Conservation (phyloP, 1,140 invertebrate genomes). For the Riptortus pedestris region DNA sequence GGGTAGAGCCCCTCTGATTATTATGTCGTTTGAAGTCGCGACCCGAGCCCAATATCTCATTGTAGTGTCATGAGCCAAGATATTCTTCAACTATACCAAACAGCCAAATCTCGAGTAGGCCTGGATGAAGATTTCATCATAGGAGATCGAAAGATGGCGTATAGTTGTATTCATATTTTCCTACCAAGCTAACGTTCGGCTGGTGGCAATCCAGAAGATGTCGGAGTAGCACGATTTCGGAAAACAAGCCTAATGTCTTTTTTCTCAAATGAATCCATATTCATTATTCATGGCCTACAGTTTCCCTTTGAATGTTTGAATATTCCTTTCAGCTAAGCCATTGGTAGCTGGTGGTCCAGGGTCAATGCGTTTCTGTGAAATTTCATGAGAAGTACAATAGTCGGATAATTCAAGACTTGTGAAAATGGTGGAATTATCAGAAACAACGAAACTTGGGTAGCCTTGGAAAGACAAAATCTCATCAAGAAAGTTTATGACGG, state of each 20-base stretch:
- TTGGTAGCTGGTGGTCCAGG: slow-evolving; percentile 35
- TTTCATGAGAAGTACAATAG: slow-evolving; percentile 33
- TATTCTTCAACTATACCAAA: too few species aligned
- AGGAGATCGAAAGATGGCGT: too few species aligned
- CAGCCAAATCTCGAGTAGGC: too few species aligned
- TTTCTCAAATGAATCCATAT: not conserved
- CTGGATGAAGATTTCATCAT: too few species aligned
- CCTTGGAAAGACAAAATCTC: slow-evolving; percentile 24
- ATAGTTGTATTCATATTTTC: not conserved
- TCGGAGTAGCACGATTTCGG: not conserved
- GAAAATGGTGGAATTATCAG: slow-evolving; percentile 30
- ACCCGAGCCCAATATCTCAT: too few species aligned
- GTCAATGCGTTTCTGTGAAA: slow-evolving; percentile 31
- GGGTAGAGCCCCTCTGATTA: too few species aligned
- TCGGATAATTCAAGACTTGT: slow-evolving; percentile 35
- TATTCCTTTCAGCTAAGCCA: slow-evolving; percentile 23
- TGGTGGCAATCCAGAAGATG: not conserved
- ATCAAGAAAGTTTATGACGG: slow-evolving; percentile 12
- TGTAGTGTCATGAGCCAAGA: too few species aligned
- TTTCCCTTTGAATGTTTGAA: slow-evolving; percentile 26
- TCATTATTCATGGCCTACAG: slow-evolving; percentile 12
- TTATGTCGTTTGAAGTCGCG: too few species aligned
- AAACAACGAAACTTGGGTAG: slow-evolving; percentile 26
- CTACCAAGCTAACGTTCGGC: not conserved
- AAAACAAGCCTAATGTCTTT: not conserved